Evolutionary conservation across 2,888 invertebrate genomes (phyloP).

Genomic region (Ophion ventricosus): DNA sequence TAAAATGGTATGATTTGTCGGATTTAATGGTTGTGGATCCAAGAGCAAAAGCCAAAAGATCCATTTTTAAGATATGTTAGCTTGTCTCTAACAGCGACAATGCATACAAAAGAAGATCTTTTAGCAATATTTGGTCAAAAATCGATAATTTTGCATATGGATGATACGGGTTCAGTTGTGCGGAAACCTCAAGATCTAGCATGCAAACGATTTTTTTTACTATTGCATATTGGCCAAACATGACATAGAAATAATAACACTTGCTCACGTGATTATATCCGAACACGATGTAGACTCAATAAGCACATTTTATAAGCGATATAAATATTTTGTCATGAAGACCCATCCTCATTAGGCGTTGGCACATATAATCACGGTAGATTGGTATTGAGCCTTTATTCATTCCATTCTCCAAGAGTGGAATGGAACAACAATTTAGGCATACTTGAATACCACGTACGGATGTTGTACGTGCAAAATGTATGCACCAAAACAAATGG

Average conservation of each 20-base stretch:
- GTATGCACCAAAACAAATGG: slow-evolving; percentile 21
- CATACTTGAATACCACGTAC: slow-evolving; percentile 13
- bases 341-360: neutral
- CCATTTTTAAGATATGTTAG: slow-evolving; percentile 34
- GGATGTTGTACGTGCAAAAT: slow-evolving; percentile 9
- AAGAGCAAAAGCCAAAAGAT: slow-evolving; percentile 15
- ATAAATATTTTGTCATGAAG: slow-evolving; percentile 43
- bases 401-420: slow-evolving; percentile 40
- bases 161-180: slow-evolving; percentile 59
- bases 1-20: slow-evolving; percentile 6
- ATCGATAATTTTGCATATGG: slow-evolving; percentile 49
- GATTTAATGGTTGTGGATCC: slow-evolving; percentile 12
- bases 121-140: neutral
- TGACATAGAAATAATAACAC: slow-evolving; percentile 1
- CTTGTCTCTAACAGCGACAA: slow-evolving; percentile 22
- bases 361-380: slow-evolving; percentile 52
- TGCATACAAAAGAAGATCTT: slow-evolving; percentile 37
- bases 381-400: slow-evolving; percentile 12
- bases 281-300: slow-evolving; percentile 51
- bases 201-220: slow-evolving; percentile 57
- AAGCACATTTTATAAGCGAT: slow-evolving; percentile 48
- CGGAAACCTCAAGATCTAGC: slow-evolving; percentile 44
- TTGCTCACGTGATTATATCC: slow-evolving; percentile 53
- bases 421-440: neutral
- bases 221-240: slow-evolving; percentile 41